These are phyloP conservation scores for Tenthredo amoena DNA, from an alignment of 2,888 invertebrate species.

Conservation along the genomic window DNA sequence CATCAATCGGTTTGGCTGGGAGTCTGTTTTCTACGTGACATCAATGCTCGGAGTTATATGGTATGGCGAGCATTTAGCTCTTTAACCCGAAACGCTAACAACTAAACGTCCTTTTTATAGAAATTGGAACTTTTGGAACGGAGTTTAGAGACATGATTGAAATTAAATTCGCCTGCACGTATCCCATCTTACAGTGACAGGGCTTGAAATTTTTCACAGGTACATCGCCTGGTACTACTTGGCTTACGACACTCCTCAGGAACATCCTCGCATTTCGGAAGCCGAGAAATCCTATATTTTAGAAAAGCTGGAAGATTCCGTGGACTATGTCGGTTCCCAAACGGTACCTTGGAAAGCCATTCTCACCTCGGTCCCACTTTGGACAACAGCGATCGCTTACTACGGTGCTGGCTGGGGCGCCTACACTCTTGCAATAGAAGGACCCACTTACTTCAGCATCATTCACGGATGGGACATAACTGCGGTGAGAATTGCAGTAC, in stretches of 20 bases:
- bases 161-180: neutral
- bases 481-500: slow-evolving; percentile 78
- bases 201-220: slow-evolving; percentile 58
- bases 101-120: neutral
- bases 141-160: neutral
- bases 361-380: slow-evolving; percentile 80
- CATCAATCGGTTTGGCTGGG: slow-evolving; percentile 85
- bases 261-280: slow-evolving; percentile 84
- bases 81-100: neutral
- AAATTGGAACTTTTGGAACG: neutral
- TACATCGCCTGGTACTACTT: slow-evolving; percentile 81
- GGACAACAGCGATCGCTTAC: slow-evolving; percentile 84
- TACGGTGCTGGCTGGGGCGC: slow-evolving; percentile 86
- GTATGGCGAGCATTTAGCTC: slow-evolving; percentile 75
- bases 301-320: slow-evolving; percentile 78
- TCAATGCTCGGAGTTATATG: slow-evolving; percentile 83
- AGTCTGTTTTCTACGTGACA: slow-evolving; percentile 85
- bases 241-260: slow-evolving; percentile 83
- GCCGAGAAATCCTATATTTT: slow-evolving; percentile 82
- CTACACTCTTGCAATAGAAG: slow-evolving; percentile 85
- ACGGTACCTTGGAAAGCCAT: slow-evolving; percentile 84
- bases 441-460: slow-evolving; percentile 85
- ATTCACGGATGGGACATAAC: slow-evolving; percentile 86
- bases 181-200: neutral
- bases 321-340: slow-evolving; percentile 55